phyloP scores from a whole-genome alignment of 2,113 vertebrate genomes.

The Hoplias malabaricus region DNA sequence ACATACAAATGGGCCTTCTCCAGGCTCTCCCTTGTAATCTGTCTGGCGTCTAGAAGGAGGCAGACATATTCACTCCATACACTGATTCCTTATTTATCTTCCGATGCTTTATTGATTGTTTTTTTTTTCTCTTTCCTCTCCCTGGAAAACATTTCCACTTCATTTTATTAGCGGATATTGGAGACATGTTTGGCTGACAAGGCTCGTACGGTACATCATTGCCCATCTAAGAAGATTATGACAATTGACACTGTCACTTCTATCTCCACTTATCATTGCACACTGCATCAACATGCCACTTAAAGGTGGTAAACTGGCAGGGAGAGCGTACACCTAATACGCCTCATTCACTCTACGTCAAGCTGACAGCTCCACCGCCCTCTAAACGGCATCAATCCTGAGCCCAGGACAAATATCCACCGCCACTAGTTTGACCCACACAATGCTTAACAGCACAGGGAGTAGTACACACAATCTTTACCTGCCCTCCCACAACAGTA shows the following conservation, averaged over 20 bases:
- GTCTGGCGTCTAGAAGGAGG: slow-evolving; percentile 61
- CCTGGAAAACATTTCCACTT: slow-evolving; percentile 60
- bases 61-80: slow-evolving; percentile 67
- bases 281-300: slow-evolving; percentile 66
- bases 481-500: not conserved
- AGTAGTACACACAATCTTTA: slow-evolving; percentile 14
- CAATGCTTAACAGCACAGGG: slow-evolving; percentile 35
- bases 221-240: slow-evolving; percentile 78
- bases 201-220: slow-evolving; percentile 79
- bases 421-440: slow-evolving; percentile 55
- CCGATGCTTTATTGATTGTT: slow-evolving; percentile 76
- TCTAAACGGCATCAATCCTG: slow-evolving; percentile 79
- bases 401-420: slow-evolving; percentile 81
- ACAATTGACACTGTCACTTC: slow-evolving; percentile 88
- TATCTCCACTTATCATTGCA: slow-evolving; percentile 80
- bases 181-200: slow-evolving; percentile 70
- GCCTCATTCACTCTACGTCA: slow-evolving; percentile 85
- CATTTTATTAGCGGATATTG: slow-evolving; percentile 78
- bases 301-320: slow-evolving; percentile 84
- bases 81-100: slow-evolving; percentile 75
- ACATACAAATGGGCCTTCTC: slow-evolving; percentile 78
- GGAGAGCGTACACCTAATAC: slow-evolving; percentile 80
- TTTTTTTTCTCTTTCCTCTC: slow-evolving; percentile 53
- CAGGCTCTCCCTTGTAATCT: slow-evolving; percentile 69
- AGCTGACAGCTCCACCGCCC: slow-evolving; percentile 77